phyloP scores from a whole-genome alignment of 2,888 invertebrate genomes.

The Miltochrista miniata region DNA sequence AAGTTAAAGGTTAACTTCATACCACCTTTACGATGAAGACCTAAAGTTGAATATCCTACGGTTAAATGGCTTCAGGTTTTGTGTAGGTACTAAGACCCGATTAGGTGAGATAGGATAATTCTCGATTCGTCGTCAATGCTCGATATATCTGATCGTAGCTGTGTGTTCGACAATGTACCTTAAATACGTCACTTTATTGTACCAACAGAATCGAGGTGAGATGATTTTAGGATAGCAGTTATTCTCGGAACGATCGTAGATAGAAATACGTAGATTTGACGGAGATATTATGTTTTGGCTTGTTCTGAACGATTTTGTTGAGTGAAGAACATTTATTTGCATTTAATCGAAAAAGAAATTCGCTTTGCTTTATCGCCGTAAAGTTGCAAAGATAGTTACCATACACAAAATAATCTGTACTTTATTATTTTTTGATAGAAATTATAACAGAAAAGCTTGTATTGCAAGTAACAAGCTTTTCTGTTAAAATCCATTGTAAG shows the following conservation, averaged over 20 bases:
- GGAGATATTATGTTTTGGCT: slow-evolving; percentile 9
- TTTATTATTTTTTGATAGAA: too few relatives aligned
- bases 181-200: slow-evolving; percentile 70
- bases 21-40: slow-evolving; percentile 15
- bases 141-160: slow-evolving; percentile 50
- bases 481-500: too few relatives aligned
- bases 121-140: slow-evolving; percentile 71
- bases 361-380: background rate
- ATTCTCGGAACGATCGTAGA: slow-evolving; percentile 45
- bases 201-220: slow-evolving; percentile 43
- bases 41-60: slow-evolving; percentile 36
- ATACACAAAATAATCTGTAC: too few relatives aligned
- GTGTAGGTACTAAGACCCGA: slow-evolving; percentile 66
- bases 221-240: slow-evolving; percentile 45
- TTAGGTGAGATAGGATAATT: slow-evolving; percentile 75
- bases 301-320: slow-evolving; percentile 4
- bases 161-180: slow-evolving; percentile 63
- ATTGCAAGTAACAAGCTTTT: too few relatives aligned
- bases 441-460: too few relatives aligned
- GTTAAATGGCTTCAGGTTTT: slow-evolving; percentile 19
- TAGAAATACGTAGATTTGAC: slow-evolving; percentile 26
- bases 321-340: background rate
- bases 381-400: too few relatives aligned
- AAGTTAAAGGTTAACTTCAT: slow-evolving; percentile 16
- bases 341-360: slow-evolving; percentile 8